Evolutionary conservation across 2,888 invertebrate species (phyloP), one percentile per base, ranked within the genome.

Genomic region (Phengaris arion): DNA sequence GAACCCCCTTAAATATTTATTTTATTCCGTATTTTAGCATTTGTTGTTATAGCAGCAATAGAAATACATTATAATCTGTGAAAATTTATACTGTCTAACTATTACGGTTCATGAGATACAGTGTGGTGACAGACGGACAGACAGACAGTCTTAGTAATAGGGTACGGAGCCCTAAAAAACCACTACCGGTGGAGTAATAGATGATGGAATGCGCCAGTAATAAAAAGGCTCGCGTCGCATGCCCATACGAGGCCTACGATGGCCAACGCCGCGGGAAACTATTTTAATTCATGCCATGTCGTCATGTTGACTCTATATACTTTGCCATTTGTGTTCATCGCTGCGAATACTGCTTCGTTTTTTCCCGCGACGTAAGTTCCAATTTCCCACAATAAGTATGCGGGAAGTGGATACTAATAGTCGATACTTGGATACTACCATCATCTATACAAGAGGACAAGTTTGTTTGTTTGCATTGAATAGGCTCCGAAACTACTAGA

Each of bases 131-230:
- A 35, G 35, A 35, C 35, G 35, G 35, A 35, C 35, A 2, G 35
- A 35, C 35, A 2, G 35, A 35, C 35, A 35, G 35, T 35, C 35
- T 35, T 2, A 35, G 35, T 35, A 35, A 35, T 35, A 35, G 35
- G 35, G 35, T 35, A 35, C 35, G 35, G 35, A 35, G 4, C 35
- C 35, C 35, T 35, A 35, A 35, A 35, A 35, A 35, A 35, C 2
- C 35, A 75, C 76, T 78, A 75, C 78, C 68, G 77, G 76, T 77
- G 76, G 78, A 78, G 73, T 45, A 77, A 77, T 74, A 78, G 77
- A 76, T 76, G 79, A 79, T 78, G 78, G 75, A 74, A 79, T 79
- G 76, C 52, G 46, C 48, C 57, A 73, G 52, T 59, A 75, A 57
- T 73, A 76, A 64, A 35, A 77, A 77, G 73, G 75, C 75, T 75